A percentile compares a stretch with the other conserved stretches of the same genome.
These are phyloP conservation scores for Rhabdomys pumilio DNA, from an alignment of 2,797 vertebrate genomes.

Conservation along the genomic window DNA sequence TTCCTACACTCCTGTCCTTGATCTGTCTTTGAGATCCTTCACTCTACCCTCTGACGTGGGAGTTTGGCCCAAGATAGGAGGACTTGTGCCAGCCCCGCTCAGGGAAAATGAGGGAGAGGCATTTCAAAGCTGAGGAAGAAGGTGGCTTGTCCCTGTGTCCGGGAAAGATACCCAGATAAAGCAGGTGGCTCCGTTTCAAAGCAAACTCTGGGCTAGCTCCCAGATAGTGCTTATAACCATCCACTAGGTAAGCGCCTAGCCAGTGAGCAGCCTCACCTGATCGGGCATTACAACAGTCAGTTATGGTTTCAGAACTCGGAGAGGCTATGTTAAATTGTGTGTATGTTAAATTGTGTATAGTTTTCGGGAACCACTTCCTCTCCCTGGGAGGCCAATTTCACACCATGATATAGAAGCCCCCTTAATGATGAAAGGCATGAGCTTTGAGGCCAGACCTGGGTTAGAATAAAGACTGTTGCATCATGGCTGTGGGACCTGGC, in stretches of 20 bases:
- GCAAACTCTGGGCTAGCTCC: background rate
- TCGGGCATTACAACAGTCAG: background rate
- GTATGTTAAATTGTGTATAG: background rate
- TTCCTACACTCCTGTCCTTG: slow-evolving; percentile 51
- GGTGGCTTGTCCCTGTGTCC: slow-evolving; percentile 19
- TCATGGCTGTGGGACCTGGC: background rate
- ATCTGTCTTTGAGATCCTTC: slow-evolving; percentile 42
- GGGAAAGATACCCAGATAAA: slow-evolving; percentile 50
- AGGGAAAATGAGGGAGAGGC: slow-evolving; percentile 56
- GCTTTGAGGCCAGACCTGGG: background rate
- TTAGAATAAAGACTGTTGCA: background rate
- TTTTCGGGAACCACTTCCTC: background rate
- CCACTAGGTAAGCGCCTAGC: background rate
- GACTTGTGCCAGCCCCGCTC: slow-evolving; percentile 56
- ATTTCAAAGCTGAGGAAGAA: slow-evolving; percentile 61
- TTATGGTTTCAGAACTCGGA: background rate
- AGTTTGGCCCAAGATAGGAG: slow-evolving; percentile 18
- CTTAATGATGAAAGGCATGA: background rate
- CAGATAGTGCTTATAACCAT: background rate
- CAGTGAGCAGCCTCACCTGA: background rate
- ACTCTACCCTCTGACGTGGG: slow-evolving; percentile 20
- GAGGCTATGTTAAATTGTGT: background rate
- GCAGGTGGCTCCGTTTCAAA: slow-evolving; percentile 55
- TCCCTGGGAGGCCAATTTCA: background rate
- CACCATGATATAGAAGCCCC: background rate